Evolutionary conservation across 2,113 vertebrate genomes (phyloP).

Genomic region (Chloroceryle aenea): DNA sequence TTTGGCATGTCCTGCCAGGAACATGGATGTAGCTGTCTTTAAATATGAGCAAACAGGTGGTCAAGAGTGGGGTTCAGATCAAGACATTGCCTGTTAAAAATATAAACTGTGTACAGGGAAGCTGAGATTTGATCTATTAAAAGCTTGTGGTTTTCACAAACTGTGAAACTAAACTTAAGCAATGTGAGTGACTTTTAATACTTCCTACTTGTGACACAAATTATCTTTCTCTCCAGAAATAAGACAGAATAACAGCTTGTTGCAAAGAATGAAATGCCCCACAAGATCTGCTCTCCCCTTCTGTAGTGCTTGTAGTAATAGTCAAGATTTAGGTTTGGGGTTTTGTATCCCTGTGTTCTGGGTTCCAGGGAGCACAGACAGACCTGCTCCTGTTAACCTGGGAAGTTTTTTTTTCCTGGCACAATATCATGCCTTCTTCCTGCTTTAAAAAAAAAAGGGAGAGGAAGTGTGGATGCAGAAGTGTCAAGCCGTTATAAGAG

Average conservation of each 20-base stretch:
- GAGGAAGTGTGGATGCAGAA: not conserved
- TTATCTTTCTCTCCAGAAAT: not conserved
- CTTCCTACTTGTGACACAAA: not conserved
- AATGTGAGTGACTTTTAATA: not conserved
- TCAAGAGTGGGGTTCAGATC: not conserved
- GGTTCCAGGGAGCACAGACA: slow-evolving; percentile 14
- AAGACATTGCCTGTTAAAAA: not conserved
- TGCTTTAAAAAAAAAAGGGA: not conserved
- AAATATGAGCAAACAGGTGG: not conserved
- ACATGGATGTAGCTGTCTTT: not conserved
- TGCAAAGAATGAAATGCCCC: not conserved
- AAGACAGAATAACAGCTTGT: not conserved
- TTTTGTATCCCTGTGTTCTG: not conserved
- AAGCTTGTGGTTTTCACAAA: slow-evolving; percentile 8
- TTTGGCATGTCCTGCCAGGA: not conserved
- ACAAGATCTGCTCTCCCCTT: not conserved
- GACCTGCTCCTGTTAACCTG: slow-evolving; percentile 19
- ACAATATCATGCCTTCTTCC: not conserved
- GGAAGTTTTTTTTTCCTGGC: not conserved
- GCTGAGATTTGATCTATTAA: not conserved
- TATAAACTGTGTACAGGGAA: not conserved
- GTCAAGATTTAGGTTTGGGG: not conserved
- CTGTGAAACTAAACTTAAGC: not conserved
- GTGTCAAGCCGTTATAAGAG: not conserved
- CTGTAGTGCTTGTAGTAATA: not conserved